A percentile compares a stretch with the other conserved stretches of the same genome.
phyloP scores from a whole-genome alignment of 37 sponge, comb jelly and placozoan species.

The Hexactinellida sp. region DNA sequence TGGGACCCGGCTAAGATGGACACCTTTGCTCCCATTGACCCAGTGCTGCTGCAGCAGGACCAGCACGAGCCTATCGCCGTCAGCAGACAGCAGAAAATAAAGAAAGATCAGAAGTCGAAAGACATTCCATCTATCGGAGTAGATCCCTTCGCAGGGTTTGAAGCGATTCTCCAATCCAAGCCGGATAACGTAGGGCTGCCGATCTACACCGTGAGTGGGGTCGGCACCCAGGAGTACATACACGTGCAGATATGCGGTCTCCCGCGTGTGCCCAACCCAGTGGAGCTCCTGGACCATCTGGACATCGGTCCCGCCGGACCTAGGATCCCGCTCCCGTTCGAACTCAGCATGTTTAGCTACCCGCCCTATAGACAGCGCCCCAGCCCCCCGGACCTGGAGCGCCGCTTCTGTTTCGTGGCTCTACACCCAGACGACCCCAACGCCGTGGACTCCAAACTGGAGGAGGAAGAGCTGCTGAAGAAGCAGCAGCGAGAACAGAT shows the following conservation, averaged over 20 bases:
- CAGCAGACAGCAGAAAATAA: constrained; percentile 7
- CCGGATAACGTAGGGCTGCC: not conserved
- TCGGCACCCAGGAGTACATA: not conserved
- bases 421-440: not conserved
- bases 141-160: not conserved
- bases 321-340: not conserved
- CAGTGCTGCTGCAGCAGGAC: not conserved
- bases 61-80: not conserved
- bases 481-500: not conserved
- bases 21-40: not conserved
- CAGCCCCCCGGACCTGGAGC: not conserved
- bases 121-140: not conserved
- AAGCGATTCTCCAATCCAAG: not conserved
- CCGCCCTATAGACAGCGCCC: not conserved
- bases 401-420: constrained; percentile 11
- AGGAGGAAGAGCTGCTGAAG: constrained; percentile 12
- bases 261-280: not conserved
- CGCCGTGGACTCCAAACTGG: not conserved
- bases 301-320: not conserved
- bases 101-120: not conserved
- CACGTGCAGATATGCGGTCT: constrained; percentile 1
- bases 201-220: not conserved
- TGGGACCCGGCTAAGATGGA: constrained; percentile 5
- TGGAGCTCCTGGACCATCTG: not conserved
- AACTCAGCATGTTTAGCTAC: not conserved